phyloP scores from a whole-genome alignment of 2,888 invertebrate species.

The Epistrophe grossulariae region DNA sequence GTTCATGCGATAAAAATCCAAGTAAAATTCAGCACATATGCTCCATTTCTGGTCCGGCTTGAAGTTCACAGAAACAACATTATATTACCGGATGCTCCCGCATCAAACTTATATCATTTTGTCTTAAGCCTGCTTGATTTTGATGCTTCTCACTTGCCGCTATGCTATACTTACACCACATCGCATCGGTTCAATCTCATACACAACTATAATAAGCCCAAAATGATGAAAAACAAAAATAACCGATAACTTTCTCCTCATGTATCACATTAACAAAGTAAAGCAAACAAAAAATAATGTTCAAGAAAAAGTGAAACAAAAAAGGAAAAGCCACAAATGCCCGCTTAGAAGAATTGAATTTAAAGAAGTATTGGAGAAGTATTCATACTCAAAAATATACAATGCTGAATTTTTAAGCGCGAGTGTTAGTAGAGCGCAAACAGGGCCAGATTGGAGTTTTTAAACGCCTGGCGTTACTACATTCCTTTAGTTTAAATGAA shows the following conservation, averaged over 20 bases:
- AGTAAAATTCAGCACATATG: constrained; percentile 14
- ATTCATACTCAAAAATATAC: constrained; percentile 48
- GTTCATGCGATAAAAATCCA: constrained; percentile 8
- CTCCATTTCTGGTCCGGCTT: constrained; percentile 21
- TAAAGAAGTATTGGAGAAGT: constrained; percentile 41
- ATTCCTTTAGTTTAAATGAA: too few species aligned
- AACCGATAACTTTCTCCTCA: constrained; percentile 72
- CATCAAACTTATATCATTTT: constrained; percentile 45
- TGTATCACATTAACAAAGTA: constrained; percentile 36
- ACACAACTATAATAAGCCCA: constrained; percentile 43
- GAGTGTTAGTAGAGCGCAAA: constrained; percentile 59
- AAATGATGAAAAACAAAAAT: constrained; percentile 65
- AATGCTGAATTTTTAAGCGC: constrained; percentile 6
- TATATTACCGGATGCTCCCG: constrained; percentile 43
- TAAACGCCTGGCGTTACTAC: background rate
- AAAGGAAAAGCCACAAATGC: constrained; percentile 61
- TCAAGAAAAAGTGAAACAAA: constrained; percentile 50
- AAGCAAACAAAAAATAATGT: constrained; percentile 5
- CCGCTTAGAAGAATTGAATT: background rate
- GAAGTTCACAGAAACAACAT: constrained; percentile 47
- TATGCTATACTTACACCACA: background rate
- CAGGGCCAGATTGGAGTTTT: background rate
- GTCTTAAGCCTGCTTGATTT: background rate
- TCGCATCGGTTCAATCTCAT: constrained; percentile 26
- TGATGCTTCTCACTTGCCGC: background rate